Evolutionary conservation across 2,888 invertebrate species (phyloP).

Genomic region (Elysia crispata): DNA sequence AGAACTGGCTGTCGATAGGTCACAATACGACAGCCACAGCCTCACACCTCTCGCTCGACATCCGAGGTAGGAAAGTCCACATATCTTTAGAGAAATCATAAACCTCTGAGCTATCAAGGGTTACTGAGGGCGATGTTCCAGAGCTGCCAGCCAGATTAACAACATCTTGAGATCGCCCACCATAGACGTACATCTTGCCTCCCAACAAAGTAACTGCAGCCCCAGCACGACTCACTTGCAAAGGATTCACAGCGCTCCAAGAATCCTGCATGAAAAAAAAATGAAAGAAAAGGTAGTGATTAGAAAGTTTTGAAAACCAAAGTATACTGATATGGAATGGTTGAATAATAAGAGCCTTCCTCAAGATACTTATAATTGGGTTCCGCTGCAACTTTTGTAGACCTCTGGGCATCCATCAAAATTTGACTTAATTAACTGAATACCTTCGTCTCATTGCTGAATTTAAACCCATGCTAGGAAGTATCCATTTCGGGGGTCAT

Average conservation of each 20-base stretch:
- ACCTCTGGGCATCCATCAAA: too few relatives aligned
- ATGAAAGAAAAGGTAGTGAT: conserved; percentile 13
- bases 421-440: too few relatives aligned
- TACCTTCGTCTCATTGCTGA: too few relatives aligned
- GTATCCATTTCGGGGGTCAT: too few relatives aligned
- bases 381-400: too few relatives aligned
- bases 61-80: conserved; percentile 84
- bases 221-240: conserved; percentile 89
- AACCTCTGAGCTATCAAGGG: conserved; percentile 89
- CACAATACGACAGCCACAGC: conserved; percentile 51
- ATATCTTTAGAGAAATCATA: conserved; percentile 87
- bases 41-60: conserved; percentile 51
- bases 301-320: too few relatives aligned
- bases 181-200: conserved; percentile 92
- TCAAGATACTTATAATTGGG: too few relatives aligned
- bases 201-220: conserved; percentile 91
- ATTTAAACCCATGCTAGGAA: too few relatives aligned
- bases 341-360: too few relatives aligned
- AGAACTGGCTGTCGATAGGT: neutral
- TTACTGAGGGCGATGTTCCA: conserved; percentile 68
- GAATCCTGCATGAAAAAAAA: conserved; percentile 70
- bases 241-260: conserved; percentile 85
- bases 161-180: conserved; percentile 85
- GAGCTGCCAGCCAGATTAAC: conserved; percentile 51
- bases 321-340: too few relatives aligned